Conservation (phyloP, 2,797 vertebrate genomes). For the Tamandua tetradactyla region DNA sequence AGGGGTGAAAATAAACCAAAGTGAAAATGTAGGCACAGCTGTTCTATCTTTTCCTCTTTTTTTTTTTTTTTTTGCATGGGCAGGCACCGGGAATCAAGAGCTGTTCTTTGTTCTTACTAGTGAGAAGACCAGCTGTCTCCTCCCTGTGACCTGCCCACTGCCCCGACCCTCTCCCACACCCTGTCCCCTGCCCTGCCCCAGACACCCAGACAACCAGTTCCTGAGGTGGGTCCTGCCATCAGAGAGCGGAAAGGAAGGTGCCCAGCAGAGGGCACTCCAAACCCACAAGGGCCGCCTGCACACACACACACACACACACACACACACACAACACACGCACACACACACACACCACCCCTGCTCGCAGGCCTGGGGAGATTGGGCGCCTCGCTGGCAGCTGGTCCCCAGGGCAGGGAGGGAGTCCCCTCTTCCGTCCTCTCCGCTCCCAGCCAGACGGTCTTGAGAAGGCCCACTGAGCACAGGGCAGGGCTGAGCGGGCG, state of each 20-base stretch:
- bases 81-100: too few relatives aligned
- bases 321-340: too few relatives aligned
- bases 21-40: background rate
- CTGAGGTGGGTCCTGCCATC: fast-evolving
- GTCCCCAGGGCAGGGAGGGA: too few relatives aligned
- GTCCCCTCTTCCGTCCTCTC: background rate
- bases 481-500: background rate
- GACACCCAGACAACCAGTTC: fast-evolving
- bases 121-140: background rate
- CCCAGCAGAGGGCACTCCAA: conserved; percentile 41
- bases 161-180: background rate
- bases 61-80: too few relatives aligned
- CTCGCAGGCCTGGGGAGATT: too few relatives aligned
- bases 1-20: background rate
- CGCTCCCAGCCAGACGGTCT: background rate
- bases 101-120: background rate
- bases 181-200: fast-evolving
- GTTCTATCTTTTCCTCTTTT: background rate
- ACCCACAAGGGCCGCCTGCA: background rate
- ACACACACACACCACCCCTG: too few relatives aligned
- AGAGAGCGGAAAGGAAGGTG: background rate
- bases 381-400: too few relatives aligned
- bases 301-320: too few relatives aligned
- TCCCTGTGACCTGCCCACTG: background rate
- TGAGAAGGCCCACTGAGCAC: too few relatives aligned